Percentiles rank a stretch among this genome's conserved stretches.
These are phyloP conservation scores for Drosophila athabasca DNA, from an alignment of 1,140 invertebrate genomes.

Conservation along the genomic window DNA sequence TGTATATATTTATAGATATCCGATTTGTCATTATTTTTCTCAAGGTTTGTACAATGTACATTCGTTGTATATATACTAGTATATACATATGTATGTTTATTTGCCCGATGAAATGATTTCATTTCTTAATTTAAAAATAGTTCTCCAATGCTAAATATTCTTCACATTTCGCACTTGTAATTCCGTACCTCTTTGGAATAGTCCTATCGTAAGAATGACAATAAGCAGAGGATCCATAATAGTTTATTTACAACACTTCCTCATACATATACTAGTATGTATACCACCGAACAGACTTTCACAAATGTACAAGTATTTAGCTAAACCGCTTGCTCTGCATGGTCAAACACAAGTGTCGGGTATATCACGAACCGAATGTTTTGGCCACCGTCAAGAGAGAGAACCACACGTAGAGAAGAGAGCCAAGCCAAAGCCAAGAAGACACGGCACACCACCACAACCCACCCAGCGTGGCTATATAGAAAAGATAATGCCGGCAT, in stretches of 20 bases:
- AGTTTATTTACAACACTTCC: conserved; percentile 42
- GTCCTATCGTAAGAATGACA: conserved; percentile 39
- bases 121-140: conserved; percentile 74
- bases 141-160: conserved; percentile 25
- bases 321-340: conserved; percentile 57
- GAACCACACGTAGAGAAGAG: conserved; percentile 18
- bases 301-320: conserved; percentile 35
- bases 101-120: conserved; percentile 65
- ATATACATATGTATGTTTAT: conserved; percentile 41
- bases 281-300: conserved; percentile 48
- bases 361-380: conserved; percentile 58
- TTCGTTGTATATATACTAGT: conserved; percentile 17
- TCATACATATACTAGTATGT: conserved; percentile 19
- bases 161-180: neutral
- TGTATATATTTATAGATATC: conserved; percentile 44
- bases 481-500: conserved; percentile 53
- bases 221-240: conserved; percentile 52
- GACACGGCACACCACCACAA: conserved; percentile 20
- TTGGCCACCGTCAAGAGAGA: conserved; percentile 21
- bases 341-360: conserved; percentile 60
- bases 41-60: conserved; percentile 49
- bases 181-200: conserved; percentile 39
- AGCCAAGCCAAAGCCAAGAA: conserved; percentile 17
- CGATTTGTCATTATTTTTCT: conserved; percentile 53
- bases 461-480: conserved; percentile 54